These are phyloP conservation scores for Brotogeris chrysoptera DNA, from an alignment of 2,797 vertebrate genomes.

Conservation along the genomic window DNA sequence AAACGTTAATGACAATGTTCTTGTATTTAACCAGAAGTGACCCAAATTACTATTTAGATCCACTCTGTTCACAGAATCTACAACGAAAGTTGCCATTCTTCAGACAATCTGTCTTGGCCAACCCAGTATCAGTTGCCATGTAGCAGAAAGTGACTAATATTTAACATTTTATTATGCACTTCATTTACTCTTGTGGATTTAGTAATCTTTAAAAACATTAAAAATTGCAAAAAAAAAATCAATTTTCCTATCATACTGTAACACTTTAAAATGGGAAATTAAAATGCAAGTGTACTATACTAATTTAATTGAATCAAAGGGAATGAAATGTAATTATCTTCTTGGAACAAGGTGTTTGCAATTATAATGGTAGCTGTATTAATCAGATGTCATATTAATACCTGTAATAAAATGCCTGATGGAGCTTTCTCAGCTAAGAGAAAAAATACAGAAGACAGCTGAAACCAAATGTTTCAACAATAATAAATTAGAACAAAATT, in stretches of 20 bases:
- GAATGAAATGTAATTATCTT: conserved; percentile 64
- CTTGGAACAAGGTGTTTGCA: conserved; percentile 56
- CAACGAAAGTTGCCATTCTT: background rate
- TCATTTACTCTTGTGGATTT: background rate
- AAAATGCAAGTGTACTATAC: conserved; percentile 54
- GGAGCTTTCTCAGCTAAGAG: background rate
- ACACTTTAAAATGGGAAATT: conserved; percentile 34
- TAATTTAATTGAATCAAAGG: conserved; percentile 62
- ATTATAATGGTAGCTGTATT: conserved; percentile 61
- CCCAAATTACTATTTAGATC: background rate
- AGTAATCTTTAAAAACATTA: conserved; percentile 44
- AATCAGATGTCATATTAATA: conserved; percentile 58
- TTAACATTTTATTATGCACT: background rate
- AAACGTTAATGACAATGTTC: background rate
- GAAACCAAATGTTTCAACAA: background rate
- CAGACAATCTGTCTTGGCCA: background rate
- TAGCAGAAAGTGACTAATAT: background rate
- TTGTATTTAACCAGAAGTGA: background rate
- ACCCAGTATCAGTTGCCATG: background rate
- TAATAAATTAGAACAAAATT: conserved; percentile 8
- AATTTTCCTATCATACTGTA: conserved; percentile 14
- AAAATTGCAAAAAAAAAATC: conserved; percentile 32
- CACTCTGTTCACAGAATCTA: background rate
- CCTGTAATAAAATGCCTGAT: conserved; percentile 50
- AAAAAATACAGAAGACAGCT: conserved; percentile 5